Evolutionary conservation across 2,113 vertebrate species (phyloP).

Genomic region (Mystacornis crossleyi): DNA sequence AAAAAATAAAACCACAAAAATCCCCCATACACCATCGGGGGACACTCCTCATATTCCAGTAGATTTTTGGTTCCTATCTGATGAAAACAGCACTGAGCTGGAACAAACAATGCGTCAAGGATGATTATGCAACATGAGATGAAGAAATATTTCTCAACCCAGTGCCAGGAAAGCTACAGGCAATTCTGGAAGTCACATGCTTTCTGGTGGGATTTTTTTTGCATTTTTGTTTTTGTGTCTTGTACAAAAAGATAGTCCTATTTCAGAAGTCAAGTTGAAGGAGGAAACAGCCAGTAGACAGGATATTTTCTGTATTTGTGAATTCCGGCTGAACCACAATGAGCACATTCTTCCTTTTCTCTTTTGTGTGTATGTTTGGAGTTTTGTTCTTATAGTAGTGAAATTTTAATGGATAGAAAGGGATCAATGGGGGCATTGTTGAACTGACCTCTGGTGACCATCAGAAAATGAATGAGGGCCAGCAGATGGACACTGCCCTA

Average conservation of each 20-base stretch:
- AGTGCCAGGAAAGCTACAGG: constrained; percentile 71
- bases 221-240: constrained; percentile 17
- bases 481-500: neutral
- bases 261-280: constrained; percentile 52
- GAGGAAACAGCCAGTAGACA: constrained; percentile 44
- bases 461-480: neutral
- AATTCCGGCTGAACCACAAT: constrained; percentile 58
- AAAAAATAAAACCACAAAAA: neutral
- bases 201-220: constrained; percentile 58
- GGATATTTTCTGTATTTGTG: constrained; percentile 39
- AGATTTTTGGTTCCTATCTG: constrained; percentile 52
- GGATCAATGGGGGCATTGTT: constrained; percentile 23
- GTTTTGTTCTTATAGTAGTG: constrained; percentile 44
- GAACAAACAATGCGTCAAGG: constrained; percentile 69
- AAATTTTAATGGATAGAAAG: constrained; percentile 30
- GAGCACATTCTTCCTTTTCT: constrained; percentile 47
- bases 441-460: constrained; percentile 48
- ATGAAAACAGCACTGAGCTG: constrained; percentile 65
- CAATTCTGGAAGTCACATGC: constrained; percentile 69
- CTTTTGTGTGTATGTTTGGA: constrained; percentile 41
- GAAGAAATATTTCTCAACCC: constrained; percentile 77
- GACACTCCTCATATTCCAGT: constrained; percentile 36
- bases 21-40: neutral
- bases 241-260: constrained; percentile 18
- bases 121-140: constrained; percentile 73